Base-by-base conservation (phyloP, 2,888 invertebrate genomes). In the Xanthorhoe spadicearia region DNA sequence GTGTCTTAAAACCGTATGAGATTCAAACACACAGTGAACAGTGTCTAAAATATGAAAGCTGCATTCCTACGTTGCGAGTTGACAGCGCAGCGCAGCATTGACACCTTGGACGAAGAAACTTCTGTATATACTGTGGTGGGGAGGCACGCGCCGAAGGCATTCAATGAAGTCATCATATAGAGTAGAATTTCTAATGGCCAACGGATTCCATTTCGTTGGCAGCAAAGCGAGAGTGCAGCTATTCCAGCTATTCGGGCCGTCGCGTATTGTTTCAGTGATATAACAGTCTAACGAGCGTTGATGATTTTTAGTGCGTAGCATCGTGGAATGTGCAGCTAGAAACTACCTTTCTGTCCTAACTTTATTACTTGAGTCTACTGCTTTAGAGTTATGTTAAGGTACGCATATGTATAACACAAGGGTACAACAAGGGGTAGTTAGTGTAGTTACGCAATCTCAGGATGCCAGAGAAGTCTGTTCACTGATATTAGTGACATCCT, bases 141-240 rank as follows among this genome's bases (percentile, higher is more conserved):
- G 78, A 71, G 75, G 79, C 83, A 84, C 82, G 83, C 82, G 78
- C 80, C 76, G 75, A 79, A 84, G 82, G 85, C 86, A 89, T 89
- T 84, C 87, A 87, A 88, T 92, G 87, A 88, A 91, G 90, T 89
- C 90, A 90, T 91, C 88, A 84, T 76, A 83, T 84, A 79, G 80
- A 85, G 84, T 83, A 86, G 87, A 89, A 92, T 90, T 91, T 92
- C 90, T 90, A 90, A 89, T 89, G 86, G 83, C 70, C 86, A 83
- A 82, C 82, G 87, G 86, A 90, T 90, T 92, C 90, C 87, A 88
- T 91, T 92, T 92, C 90, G 87, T 90, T 90, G 90, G 89, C 88
- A 89, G 78, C 84, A 82, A 85, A 88, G 88, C 88, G 89, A 88
- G 88, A 88, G 88, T 87, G 83, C 83, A 78, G 80, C 81, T 84